phyloP scores from a whole-genome alignment of 2,113 vertebrate genomes.

The Engraulis encrasicolus region DNA sequence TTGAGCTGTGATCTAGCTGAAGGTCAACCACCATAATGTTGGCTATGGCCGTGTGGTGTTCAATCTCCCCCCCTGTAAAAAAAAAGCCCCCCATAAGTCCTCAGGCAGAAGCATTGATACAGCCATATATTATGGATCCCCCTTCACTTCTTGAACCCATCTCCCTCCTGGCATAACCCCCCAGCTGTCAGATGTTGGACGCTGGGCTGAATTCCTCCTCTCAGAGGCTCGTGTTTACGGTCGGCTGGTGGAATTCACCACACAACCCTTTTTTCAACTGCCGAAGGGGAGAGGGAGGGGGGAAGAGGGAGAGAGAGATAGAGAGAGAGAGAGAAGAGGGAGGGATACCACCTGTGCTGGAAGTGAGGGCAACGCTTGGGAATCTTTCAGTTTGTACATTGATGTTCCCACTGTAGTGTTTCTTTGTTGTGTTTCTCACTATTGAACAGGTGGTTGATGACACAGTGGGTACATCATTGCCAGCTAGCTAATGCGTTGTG shows the following conservation, averaged over 20 bases:
- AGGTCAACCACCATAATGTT: too few relatives aligned
- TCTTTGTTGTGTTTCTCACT: too few relatives aligned
- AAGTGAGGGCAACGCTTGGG: neutral
- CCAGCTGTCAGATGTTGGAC: constrained; percentile 50
- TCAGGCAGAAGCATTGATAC: neutral
- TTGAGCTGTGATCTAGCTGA: too few relatives aligned
- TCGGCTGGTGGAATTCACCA: constrained; percentile 44
- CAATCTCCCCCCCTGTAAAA: too few relatives aligned
- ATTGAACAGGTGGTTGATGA: too few relatives aligned
- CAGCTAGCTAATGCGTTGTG: too few relatives aligned
- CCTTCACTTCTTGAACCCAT: constrained; percentile 35
- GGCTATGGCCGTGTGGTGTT: neutral
- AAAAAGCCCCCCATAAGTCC: neutral
- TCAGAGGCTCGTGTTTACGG: constrained; percentile 47
- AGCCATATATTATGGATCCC: neutral
- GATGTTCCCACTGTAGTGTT: too few relatives aligned
- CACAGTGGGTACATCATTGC: too few relatives aligned
- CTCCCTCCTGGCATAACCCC: constrained; percentile 30
- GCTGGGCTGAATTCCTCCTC: constrained; percentile 54
- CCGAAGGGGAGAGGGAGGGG: neutral
- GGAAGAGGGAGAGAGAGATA: constrained; percentile 3
- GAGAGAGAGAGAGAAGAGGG: neutral
- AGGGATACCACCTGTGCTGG: constrained; percentile 48
- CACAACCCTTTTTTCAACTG: constrained; percentile 24
- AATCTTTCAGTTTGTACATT: constrained; percentile 42